phyloP scores from a whole-genome alignment of 2,888 invertebrate genomes.

The Diplolepis rosae region DNA sequence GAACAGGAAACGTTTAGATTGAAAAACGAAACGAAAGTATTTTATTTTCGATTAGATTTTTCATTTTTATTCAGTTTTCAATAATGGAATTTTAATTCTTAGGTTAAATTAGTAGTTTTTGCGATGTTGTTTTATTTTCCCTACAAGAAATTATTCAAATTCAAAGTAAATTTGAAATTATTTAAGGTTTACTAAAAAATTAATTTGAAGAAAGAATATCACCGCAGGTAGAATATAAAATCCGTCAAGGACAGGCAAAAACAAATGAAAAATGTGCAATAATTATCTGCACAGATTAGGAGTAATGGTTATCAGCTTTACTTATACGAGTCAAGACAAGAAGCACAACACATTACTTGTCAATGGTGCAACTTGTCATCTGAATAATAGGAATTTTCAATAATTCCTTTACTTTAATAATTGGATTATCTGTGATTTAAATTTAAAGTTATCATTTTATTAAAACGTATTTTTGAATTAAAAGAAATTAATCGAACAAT shows the following conservation, averaged over 20 bases:
- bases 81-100: background rate
- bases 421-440: conserved; percentile 38
- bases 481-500: conserved; percentile 39
- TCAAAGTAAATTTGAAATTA: background rate
- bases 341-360: conserved; percentile 55
- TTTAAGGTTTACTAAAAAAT: background rate
- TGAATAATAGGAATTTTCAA: conserved; percentile 60
- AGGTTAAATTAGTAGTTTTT: background rate
- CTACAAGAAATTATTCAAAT: background rate
- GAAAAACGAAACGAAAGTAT: no score
- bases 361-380: conserved; percentile 59
- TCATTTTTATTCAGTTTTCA: no score
- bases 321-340: conserved; percentile 61
- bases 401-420: conserved; percentile 54
- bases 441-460: background rate
- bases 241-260: conserved; percentile 12
- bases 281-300: conserved; percentile 47
- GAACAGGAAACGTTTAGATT: no score
- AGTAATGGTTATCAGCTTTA: conserved; percentile 65
- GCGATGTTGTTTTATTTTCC: background rate
- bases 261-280: conserved; percentile 18
- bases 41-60: background rate
- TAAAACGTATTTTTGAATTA: background rate
- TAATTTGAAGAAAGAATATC: background rate
- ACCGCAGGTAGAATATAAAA: background rate